Base-by-base conservation (phyloP, 2,113 vertebrate species). In the Gambusia affinis region DNA sequence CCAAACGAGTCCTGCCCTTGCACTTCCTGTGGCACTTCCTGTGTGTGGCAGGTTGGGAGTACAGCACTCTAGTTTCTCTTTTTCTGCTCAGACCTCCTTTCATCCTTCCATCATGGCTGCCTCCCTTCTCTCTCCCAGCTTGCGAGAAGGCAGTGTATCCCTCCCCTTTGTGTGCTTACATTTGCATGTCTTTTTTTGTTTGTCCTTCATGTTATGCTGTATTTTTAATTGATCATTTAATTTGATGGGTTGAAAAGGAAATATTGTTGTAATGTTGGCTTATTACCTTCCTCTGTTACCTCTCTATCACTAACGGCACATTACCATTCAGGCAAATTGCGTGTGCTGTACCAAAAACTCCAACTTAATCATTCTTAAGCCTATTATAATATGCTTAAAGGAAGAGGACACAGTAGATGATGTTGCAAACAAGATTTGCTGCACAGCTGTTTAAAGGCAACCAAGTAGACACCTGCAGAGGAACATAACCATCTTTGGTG, bases 21-120 rank as follows among this genome's bases (percentile, higher is more conserved):
- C 88, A 89, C 92, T 89, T 91, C 91, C 92, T 87, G 92, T 85
- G 91, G 92, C 89, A 91, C 90, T 92, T 91, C 90, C 88, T 92
- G 90, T 92, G 81, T 89, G 85, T 90, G 90, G 88, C 95, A 95
- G 94, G 94, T 95, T 88, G 92, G 51, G 94, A 85, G 82, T 85
- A 85, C 75, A 82, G 83, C 60, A 90, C 85, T 87, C 77, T 82
- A 76, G 80, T 90, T 85, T 85, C 70, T 88, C 69, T 85, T 89
- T 77, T 73, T 83, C 79, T 82, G 76, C 80, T 91, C 79, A 79
- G 84, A 92, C 88, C 72, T 78, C 44, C 78, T 75, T 86, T 76
- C 90, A 93, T 87, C 71, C 75, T 60, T 70, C 75, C 88, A 86
- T 85, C 78, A 79, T 66, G 3, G 72, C 72, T 64, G 24, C 79